Percentiles rank a stretch among this genome's conserved stretches.
Evolutionary conservation across 2,113 vertebrate genomes (phyloP).

Genomic region (Charadrius vociferus): DNA sequence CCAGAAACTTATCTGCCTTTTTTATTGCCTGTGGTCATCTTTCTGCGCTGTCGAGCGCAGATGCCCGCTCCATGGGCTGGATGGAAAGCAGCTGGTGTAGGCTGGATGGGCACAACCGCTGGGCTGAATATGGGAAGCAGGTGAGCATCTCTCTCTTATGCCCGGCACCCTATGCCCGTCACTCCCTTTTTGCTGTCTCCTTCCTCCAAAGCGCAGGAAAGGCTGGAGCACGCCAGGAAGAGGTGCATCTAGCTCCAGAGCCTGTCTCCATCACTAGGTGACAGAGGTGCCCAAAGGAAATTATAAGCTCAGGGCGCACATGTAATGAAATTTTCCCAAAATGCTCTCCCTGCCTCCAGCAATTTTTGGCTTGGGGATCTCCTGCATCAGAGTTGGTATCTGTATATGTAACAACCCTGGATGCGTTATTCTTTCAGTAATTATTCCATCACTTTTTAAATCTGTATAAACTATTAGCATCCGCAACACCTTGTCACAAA

Average conservation of each 20-base stretch:
- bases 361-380: not conserved
- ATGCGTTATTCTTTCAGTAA: not conserved
- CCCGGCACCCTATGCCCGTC: too few relatives aligned
- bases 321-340: not conserved
- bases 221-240: not conserved
- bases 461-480: not conserved
- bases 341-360: not conserved
- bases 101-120: not conserved
- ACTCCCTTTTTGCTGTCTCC: not conserved
- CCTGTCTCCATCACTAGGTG: not conserved
- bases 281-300: not conserved
- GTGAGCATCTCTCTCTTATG: not conserved
- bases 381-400: not conserved
- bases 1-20: not conserved
- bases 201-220: not conserved
- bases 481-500: not conserved
- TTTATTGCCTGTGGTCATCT: not conserved
- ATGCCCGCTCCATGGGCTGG: fast-evolving
- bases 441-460: not conserved
- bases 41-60: not conserved
- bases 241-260: not conserved
- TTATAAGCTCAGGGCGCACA: not conserved
- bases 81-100: not conserved
- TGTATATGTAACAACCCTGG: not conserved
- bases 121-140: not conserved